These are phyloP conservation scores for Drosophila helvetica DNA, from an alignment of 2,888 invertebrate genomes.

Conservation along the genomic window DNA sequence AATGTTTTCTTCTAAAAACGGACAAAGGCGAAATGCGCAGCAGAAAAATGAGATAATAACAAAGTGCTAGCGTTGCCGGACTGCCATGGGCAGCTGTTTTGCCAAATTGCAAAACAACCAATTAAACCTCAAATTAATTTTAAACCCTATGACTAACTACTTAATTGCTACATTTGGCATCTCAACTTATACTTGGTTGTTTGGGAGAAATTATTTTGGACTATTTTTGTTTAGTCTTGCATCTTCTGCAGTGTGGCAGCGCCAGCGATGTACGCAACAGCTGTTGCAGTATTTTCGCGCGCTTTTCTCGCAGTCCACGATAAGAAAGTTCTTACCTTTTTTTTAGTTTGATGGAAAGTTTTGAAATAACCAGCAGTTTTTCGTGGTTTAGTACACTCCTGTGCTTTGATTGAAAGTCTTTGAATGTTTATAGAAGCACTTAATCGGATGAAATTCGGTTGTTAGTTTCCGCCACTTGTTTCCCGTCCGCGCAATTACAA, in stretches of 20 bases:
- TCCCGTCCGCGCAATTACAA: slow-evolving; percentile 9
- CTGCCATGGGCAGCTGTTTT: slow-evolving; percentile 57
- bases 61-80: slow-evolving; percentile 62
- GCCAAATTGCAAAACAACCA: slow-evolving; percentile 16
- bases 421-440: background rate
- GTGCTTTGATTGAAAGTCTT: background rate
- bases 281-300: slow-evolving; percentile 68
- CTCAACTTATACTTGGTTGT: background rate
- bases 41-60: slow-evolving; percentile 80
- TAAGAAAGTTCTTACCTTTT: slow-evolving; percentile 41
- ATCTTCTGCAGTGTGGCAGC: background rate
- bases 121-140: background rate
- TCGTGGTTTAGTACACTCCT: background rate
- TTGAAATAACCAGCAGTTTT: background rate
- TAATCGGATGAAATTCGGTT: background rate
- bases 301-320: slow-evolving; percentile 47
- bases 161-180: background rate
- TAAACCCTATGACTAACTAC: background rate
- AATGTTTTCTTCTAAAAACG: slow-evolving; percentile 62
- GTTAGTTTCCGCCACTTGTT: slow-evolving; percentile 4
- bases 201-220: background rate
- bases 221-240: background rate
- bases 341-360: slow-evolving; percentile 21
- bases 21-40: slow-evolving; percentile 79
- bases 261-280: slow-evolving; percentile 18